Conservation (phyloP, 2,113 vertebrate species). For the Mionectes macconnelli region DNA sequence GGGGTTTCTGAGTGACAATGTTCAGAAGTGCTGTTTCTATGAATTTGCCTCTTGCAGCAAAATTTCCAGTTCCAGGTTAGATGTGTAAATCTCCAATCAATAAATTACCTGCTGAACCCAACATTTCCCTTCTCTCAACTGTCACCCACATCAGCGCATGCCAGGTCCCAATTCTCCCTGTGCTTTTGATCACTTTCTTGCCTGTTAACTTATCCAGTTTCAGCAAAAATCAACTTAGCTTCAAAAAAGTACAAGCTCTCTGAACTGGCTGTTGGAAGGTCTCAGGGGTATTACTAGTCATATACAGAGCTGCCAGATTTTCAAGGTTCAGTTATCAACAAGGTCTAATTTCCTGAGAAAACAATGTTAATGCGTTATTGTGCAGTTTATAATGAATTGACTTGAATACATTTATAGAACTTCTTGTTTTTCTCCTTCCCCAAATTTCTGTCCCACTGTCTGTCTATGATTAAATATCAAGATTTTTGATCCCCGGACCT, state of each 20-base stretch:
- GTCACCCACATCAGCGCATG: not conserved
- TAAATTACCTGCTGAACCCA: not conserved
- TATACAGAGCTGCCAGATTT: not conserved
- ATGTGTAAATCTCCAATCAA: not conserved
- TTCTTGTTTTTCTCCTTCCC: not conserved
- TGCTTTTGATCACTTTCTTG: not conserved
- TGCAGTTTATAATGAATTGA: not conserved
- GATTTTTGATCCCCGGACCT: not conserved
- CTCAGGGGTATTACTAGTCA: not conserved
- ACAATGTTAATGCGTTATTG: rapidly evolving
- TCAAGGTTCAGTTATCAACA: not conserved
- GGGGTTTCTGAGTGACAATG: not conserved
- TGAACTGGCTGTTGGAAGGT: not conserved
- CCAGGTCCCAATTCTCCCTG: rapidly evolving
- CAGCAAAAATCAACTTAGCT: not conserved
- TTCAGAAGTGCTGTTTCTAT: not conserved
- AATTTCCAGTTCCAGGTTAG: not conserved
- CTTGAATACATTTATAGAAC: not conserved
- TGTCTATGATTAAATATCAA: not conserved
- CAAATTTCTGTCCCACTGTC: rapidly evolving
- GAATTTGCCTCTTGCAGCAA: not conserved
- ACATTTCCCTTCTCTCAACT: not conserved
- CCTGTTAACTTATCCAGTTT: not conserved
- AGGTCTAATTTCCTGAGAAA: not conserved
- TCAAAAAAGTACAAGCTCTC: not conserved